Conservation (phyloP, 2,888 invertebrate genomes). For the Tetragnatha montana region DNA sequence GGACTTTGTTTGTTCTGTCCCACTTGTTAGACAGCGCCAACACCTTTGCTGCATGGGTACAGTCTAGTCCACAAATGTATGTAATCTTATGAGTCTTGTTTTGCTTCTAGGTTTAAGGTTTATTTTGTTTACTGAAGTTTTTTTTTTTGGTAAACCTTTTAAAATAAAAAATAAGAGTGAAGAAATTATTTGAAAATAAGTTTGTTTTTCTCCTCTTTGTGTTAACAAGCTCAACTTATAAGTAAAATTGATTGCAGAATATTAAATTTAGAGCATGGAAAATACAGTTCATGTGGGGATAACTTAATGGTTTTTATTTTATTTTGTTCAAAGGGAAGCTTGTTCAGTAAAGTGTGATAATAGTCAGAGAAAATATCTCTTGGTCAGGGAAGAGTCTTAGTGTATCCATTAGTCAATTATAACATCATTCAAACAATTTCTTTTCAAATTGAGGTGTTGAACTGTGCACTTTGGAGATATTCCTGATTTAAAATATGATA, state of each 20-base stretch:
- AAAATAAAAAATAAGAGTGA: not conserved
- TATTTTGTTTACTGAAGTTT: too few species aligned
- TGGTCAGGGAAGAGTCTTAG: too few species aligned
- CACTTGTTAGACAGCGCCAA: not conserved
- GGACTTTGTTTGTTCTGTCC: not conserved
- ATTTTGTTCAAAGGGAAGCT: too few species aligned
- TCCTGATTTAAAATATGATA: too few species aligned
- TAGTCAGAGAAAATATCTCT: too few species aligned
- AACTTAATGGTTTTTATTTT: not conserved
- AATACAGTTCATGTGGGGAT: not conserved
- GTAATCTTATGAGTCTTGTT: not conserved
- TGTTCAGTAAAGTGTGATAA: too few species aligned
- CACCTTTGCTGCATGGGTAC: slow-evolving; percentile 6
- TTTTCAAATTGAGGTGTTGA: too few species aligned
- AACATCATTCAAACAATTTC: too few species aligned
- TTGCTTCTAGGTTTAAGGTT: not conserved
- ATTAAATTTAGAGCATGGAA: not conserved
- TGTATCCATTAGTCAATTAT: too few species aligned
- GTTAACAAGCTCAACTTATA: not conserved
- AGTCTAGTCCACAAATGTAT: slow-evolving; percentile 28
- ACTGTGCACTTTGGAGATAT: too few species aligned
- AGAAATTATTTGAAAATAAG: not conserved
- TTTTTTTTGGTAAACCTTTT: not conserved
- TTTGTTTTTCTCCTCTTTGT: not conserved
- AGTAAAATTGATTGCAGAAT: not conserved